Base-by-base conservation (phyloP, 2,797 vertebrate species). In the Uromys caudimaculatus region DNA sequence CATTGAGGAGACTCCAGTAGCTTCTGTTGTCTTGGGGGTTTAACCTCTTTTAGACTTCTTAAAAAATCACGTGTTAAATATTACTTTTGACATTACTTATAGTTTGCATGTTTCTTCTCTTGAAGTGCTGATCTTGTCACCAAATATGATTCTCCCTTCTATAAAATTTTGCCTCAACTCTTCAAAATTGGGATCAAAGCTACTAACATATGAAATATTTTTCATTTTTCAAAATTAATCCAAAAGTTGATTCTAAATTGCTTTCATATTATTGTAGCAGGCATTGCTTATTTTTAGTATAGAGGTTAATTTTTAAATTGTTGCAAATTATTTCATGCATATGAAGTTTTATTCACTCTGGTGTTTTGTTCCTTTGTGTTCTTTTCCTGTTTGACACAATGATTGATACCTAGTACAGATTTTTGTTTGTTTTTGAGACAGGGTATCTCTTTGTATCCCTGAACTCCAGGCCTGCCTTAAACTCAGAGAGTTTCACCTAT, bases 31-130 rank as follows among this genome's bases (percentile, higher is more conserved):
- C 38, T 95, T 97, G 84, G 56, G 8, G 58, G 82, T 92, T 89
- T 73, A 90, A 27, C 44, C 54, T 29, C 54, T 87, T 75, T 93
- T 91, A 76, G 81, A 19, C 50, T 81, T 91, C 93, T 91, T n/a
- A 90, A 92, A 92, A 90, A 92, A 62, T 92, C 29, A 88, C 1
- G 83, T 94, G 86, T 50, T 91, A 54, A 93, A 78, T 84, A 4
- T 47, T 79, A 35, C 35, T 79, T 95, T 91, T 96, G 64, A 76
- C 16, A 56, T 84, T 79, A 0, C 16, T 56, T 78, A 50, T 13
- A 77, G 24, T 97, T 95, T 82, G 47, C 35, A 91, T 38, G 78
- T 93, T 94, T 92, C 67, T 91, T 87, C 35, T 94, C 92, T 95
- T 81, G 5, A 82, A 96, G 81, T 85, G 32, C n/a, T 56, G 89